Conservation (phyloP, 2,888 invertebrate genomes). For the Ganaspis brasiliensis region DNA sequence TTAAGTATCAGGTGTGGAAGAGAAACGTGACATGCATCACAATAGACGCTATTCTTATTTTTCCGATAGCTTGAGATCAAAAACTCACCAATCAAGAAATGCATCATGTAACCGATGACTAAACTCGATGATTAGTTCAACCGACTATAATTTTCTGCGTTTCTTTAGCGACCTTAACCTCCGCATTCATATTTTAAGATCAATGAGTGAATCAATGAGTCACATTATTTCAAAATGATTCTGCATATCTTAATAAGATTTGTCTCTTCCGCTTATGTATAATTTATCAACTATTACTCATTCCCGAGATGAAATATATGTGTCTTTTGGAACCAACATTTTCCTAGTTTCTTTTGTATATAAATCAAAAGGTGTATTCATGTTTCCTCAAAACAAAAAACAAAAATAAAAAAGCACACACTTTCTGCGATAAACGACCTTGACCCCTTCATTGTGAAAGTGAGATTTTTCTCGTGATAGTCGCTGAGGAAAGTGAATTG, state of each 20-base stretch:
- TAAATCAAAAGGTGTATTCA: neutral
- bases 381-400: no score
- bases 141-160: neutral
- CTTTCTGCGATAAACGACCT: constrained; percentile 2
- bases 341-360: neutral
- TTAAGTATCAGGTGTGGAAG: neutral
- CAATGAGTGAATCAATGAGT: neutral
- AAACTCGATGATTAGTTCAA: neutral
- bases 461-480: neutral
- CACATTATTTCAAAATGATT: neutral
- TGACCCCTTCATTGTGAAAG: constrained; percentile 1
- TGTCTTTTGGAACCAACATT: neutral
- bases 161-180: neutral
- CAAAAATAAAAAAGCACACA: no score
- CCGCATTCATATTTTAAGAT: neutral
- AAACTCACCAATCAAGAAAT: neutral
- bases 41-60: neutral
- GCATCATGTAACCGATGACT: constrained; percentile 9
- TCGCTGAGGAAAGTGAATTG: neutral
- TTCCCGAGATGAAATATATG: neutral
- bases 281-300: constrained; percentile 11
- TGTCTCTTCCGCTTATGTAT: constrained; percentile 10
- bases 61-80: neutral
- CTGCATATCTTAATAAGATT: constrained; percentile 5
- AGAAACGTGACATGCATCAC: neutral